phyloP scores from a whole-genome alignment of 2,888 invertebrate genomes.

The Alitta virens region DNA sequence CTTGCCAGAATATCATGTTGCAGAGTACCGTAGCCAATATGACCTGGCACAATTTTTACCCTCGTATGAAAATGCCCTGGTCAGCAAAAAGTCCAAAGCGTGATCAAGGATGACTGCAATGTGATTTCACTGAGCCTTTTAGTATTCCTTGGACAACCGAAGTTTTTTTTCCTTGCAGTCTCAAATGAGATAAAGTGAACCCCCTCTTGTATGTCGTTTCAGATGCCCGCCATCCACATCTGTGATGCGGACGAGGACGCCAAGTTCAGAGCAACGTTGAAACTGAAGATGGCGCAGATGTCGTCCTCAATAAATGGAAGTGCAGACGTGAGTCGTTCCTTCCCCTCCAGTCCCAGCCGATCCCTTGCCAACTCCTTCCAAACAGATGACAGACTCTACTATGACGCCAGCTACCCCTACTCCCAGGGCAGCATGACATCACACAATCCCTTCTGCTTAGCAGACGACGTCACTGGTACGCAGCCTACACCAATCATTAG shows the following conservation, averaged over 20 bases:
- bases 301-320: background rate
- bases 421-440: background rate
- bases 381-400: background rate
- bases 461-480: background rate
- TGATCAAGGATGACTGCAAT: no score
- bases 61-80: no score
- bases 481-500: background rate
- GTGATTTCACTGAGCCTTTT: no score
- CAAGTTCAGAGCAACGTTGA: slow-evolving; percentile 1
- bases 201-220: background rate
- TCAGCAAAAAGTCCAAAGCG: no score
- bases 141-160: no score
- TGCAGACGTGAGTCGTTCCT: background rate
- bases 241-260: slow-evolving; percentile 12
- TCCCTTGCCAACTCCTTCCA: background rate
- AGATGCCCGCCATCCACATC: slow-evolving; percentile 13
- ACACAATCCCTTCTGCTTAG: background rate
- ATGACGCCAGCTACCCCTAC: background rate
- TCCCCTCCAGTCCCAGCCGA: background rate
- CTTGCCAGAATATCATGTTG: no score
- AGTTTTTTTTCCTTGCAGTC: no score
- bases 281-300: slow-evolving; percentile 2
- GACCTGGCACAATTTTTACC: no score
- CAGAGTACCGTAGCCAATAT: no score
- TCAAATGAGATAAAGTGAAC: no score